Evolutionary conservation across 2,113 vertebrate species (phyloP).

Genomic region (Heterocephalus glaber): DNA sequence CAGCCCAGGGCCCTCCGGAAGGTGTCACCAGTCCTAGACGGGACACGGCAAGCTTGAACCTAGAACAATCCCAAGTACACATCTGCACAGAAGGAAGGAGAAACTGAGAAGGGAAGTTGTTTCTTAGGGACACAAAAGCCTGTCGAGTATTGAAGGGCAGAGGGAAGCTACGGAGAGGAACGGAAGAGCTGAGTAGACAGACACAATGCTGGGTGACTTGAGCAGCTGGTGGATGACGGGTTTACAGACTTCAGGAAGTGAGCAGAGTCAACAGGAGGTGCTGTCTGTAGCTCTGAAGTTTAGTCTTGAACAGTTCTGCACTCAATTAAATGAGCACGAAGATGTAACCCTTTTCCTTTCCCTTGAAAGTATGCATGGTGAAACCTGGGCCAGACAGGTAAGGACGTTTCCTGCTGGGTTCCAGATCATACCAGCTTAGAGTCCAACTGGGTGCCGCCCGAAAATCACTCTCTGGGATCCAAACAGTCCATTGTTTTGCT

Average conservation of each 20-base stretch:
- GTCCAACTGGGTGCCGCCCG: too few relatives aligned
- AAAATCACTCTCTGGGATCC: background rate
- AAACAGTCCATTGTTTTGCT: background rate
- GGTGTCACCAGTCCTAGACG: background rate
- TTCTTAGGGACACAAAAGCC: constrained; percentile 6
- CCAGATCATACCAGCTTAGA: background rate
- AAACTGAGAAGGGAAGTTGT: background rate
- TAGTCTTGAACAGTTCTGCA: background rate
- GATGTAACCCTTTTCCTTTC: background rate
- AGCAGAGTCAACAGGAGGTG: background rate
- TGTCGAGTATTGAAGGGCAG: background rate
- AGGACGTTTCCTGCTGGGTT: background rate
- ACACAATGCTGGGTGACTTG: background rate
- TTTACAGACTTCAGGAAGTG: background rate
- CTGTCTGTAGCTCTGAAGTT: background rate
- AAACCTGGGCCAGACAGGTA: background rate
- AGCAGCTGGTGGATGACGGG: background rate
- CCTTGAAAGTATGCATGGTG: background rate
- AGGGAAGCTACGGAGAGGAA: background rate
- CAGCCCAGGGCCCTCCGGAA: background rate
- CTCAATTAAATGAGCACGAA: background rate
- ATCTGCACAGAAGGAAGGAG: constrained; percentile 56
- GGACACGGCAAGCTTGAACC: background rate
- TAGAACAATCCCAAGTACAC: constrained; percentile 15
- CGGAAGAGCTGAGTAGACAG: background rate